Conservation (phyloP, 2,888 invertebrate genomes). For the Ectemnius continuus region DNA sequence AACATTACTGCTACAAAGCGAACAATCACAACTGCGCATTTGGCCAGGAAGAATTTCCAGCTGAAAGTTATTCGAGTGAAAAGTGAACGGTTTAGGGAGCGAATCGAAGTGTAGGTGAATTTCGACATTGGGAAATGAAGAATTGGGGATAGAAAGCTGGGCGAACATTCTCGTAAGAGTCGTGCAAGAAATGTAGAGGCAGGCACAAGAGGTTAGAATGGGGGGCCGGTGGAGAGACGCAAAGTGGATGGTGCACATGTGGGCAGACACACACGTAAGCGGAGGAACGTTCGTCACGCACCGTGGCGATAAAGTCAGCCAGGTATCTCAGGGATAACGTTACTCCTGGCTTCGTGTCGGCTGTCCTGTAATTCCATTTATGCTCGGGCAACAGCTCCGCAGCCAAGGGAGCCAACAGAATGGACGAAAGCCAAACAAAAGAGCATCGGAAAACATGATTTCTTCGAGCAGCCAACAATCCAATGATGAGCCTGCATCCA, state of each 20-base stretch:
- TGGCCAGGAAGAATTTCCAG: too few relatives aligned
- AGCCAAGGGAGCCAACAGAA: constrained; percentile 18
- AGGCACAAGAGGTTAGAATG: background rate
- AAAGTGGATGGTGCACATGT: constrained; percentile 6
- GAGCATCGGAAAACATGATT: constrained; percentile 12
- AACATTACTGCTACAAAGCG: too few relatives aligned
- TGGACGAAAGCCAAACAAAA: constrained; percentile 8
- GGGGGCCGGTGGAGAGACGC: background rate
- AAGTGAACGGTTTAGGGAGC: too few relatives aligned
- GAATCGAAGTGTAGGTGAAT: too few relatives aligned
- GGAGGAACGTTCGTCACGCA: constrained; percentile 70
- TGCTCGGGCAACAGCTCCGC: constrained; percentile 11
- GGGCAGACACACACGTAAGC: constrained; percentile 43
- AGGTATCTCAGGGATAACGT: constrained; percentile 74
- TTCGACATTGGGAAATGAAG: too few relatives aligned
- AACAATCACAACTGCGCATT: too few relatives aligned
- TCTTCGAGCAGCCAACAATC: too few relatives aligned
- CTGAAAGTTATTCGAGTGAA: too few relatives aligned
- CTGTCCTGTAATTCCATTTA: constrained; percentile 62
- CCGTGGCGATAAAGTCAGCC: constrained; percentile 71
- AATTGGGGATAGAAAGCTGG: background rate
- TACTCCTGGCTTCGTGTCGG: constrained; percentile 59
- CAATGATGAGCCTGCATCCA: too few relatives aligned
- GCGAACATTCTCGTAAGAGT: background rate
- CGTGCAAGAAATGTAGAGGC: background rate